Evolutionary conservation across 2,797 vertebrate species (phyloP).

Genomic region (Gallinago stenura): DNA sequence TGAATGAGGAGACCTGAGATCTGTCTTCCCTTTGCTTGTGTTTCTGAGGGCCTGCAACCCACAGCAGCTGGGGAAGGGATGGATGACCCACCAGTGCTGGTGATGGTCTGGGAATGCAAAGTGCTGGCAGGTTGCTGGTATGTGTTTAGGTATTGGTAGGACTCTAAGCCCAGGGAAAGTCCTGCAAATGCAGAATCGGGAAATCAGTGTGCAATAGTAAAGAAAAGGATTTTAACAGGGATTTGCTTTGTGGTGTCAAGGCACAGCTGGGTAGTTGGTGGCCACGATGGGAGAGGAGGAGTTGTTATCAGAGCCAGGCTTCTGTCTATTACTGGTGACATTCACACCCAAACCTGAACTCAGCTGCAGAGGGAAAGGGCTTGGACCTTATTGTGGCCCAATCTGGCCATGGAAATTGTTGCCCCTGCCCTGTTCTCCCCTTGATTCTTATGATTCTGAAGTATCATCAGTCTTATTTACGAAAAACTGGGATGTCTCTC

Average conservation of each 20-base stretch:
- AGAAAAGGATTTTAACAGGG: neutral
- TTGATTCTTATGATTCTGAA: neutral
- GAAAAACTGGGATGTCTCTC: neutral
- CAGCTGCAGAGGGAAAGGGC: neutral
- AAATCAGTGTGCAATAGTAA: neutral
- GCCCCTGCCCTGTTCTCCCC: neutral
- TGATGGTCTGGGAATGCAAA: neutral
- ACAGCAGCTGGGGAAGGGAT: neutral
- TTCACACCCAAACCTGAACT: neutral
- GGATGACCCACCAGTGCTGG: rapidly evolving
- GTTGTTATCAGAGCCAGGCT: rapidly evolving
- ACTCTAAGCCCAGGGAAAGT: neutral
- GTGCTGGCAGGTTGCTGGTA: neutral
- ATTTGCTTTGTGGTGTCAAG: neutral
- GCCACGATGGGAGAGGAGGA: neutral
- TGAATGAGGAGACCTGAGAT: neutral
- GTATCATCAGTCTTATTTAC: neutral
- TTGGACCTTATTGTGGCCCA: neutral
- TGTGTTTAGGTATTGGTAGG: neutral
- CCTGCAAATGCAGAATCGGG: neutral
- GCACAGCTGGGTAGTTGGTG: rapidly evolving
- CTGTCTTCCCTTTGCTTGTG: neutral
- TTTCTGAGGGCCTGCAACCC: neutral
- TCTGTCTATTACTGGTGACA: neutral
- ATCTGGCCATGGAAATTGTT: neutral